Percentiles rank a stretch among this genome's conserved stretches.
Evolutionary conservation across 2,888 invertebrate species (phyloP).

Genomic region (Hydrotaea diabolus): DNA sequence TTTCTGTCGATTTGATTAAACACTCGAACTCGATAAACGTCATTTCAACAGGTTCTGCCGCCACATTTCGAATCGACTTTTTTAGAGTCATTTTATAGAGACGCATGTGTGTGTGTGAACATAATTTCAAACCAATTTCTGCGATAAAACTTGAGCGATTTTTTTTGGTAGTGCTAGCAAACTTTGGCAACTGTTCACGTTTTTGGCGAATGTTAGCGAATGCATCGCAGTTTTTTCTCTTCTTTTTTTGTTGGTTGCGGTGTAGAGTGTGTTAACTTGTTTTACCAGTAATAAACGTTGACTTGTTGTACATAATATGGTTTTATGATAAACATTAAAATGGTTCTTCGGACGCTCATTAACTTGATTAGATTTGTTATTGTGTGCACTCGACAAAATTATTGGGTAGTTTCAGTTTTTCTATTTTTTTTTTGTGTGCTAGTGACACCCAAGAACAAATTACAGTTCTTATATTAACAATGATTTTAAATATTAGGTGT

Average conservation of each 20-base stretch:
- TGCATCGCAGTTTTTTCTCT: not conserved
- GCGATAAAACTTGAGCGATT: not conserved
- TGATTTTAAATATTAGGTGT: no score
- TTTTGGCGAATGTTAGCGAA: constrained; percentile 50
- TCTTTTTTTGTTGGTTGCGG: not conserved
- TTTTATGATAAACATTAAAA: constrained; percentile 39
- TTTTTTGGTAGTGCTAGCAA: constrained; percentile 15
- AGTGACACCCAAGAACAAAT: no score
- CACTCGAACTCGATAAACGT: not conserved
- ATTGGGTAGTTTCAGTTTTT: no score
- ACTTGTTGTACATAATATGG: constrained; percentile 28
- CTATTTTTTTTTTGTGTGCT: no score
- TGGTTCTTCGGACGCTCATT: constrained; percentile 33
- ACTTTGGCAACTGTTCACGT: constrained; percentile 61
- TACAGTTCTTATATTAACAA: no score
- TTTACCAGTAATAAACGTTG: not conserved
- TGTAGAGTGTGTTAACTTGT: constrained; percentile 19
- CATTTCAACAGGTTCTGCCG: constrained; percentile 15
- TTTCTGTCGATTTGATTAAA: not conserved
- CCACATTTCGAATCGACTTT: not conserved
- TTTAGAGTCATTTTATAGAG: not conserved
- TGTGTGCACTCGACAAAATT: not conserved
- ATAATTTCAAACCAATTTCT: not conserved
- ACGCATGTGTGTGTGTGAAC: not conserved
- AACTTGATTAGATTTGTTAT: constrained; percentile 33